Evolutionary conservation across 2,888 invertebrate species (phyloP).

Genomic region (Lysandra coridon): DNA sequence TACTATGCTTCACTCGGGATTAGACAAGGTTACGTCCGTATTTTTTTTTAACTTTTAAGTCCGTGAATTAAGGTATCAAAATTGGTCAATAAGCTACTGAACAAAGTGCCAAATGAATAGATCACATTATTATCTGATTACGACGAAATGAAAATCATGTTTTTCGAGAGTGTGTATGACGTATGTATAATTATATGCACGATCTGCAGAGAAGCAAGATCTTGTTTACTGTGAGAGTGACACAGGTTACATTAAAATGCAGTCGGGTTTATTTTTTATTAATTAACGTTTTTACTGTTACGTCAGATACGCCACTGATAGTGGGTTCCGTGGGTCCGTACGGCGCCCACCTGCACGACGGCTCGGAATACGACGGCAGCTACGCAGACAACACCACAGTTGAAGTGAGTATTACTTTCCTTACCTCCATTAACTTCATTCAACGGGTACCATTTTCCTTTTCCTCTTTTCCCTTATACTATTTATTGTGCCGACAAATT

Average conservation of each 20-base stretch:
- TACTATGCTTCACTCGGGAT: too few relatives aligned
- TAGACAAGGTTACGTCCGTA: too few relatives aligned
- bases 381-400: constrained; percentile 85
- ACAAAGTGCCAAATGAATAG: not conserved
- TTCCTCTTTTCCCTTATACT: not conserved
- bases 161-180: not conserved
- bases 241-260: too few relatives aligned
- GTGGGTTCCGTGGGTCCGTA: constrained; percentile 96
- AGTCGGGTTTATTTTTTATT: not conserved
- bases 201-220: too few relatives aligned
- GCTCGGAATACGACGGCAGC: constrained; percentile 95
- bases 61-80: not conserved
- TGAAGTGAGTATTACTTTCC: constrained; percentile 62
- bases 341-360: constrained; percentile 93
- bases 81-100: not conserved
- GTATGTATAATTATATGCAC: too few relatives aligned
- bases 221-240: too few relatives aligned
- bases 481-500: not conserved
- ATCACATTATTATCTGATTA: not conserved
- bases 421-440: too few relatives aligned
- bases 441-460: not conserved
- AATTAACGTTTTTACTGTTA: not conserved
- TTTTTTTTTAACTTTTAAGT: too few relatives aligned
- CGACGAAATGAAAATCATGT: not conserved
- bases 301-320: constrained; percentile 79